A percentile compares a stretch with the other conserved stretches of the same genome.
Evolutionary conservation across 2,888 invertebrate species (phyloP).

Genomic region (Dynastes grantii): DNA sequence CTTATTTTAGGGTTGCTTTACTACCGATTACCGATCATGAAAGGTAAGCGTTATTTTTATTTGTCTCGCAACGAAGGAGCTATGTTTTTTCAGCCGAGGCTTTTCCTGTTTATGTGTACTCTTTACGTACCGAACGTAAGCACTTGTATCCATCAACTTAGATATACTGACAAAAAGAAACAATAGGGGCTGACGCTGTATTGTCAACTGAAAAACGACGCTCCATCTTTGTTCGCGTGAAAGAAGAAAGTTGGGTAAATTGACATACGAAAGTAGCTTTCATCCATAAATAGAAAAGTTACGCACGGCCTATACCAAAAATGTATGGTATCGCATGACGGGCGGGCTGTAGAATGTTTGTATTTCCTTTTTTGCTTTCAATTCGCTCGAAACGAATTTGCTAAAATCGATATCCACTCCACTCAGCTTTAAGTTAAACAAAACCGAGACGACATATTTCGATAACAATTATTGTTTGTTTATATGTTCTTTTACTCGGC

Average conservation of each 20-base stretch:
- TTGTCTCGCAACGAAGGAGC: not conserved
- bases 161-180: constrained; percentile 18
- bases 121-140: not conserved
- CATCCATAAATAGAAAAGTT: constrained; percentile 41
- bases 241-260: constrained; percentile 36
- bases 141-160: constrained; percentile 16
- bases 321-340: not conserved
- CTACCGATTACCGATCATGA: not conserved
- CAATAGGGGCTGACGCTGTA: constrained; percentile 26
- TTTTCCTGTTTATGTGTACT: not conserved
- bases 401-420: constrained; percentile 5
- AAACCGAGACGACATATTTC: constrained; percentile 4
- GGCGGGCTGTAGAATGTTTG: constrained; percentile 17
- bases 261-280: constrained; percentile 35
- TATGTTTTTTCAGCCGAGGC: not conserved
- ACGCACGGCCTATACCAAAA: constrained; percentile 11
- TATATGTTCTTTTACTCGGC: not conserved
- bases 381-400: constrained; percentile 28
- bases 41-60: not conserved
- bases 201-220: constrained; percentile 33
- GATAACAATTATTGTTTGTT: constrained; percentile 35
- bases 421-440: constrained; percentile 18
- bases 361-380: constrained; percentile 8
- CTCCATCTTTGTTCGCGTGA: constrained; percentile 6
- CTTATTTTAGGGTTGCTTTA: not conserved